These are phyloP conservation scores for Eretmochelys imbricata DNA, from an alignment of 2,113 vertebrate species.

Conservation along the genomic window DNA sequence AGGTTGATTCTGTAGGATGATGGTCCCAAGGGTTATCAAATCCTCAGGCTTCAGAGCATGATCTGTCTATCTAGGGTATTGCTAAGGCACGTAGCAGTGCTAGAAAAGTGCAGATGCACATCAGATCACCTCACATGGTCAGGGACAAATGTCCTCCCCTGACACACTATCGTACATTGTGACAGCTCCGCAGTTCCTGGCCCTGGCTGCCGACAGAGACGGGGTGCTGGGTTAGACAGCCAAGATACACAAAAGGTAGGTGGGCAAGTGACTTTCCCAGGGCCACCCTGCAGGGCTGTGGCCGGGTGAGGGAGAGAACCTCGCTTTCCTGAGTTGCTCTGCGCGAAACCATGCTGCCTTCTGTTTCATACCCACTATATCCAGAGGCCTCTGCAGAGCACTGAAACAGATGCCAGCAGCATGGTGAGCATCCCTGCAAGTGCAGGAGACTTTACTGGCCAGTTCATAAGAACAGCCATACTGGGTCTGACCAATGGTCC, in stretches of 20 bases:
- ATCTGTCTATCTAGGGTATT: background rate
- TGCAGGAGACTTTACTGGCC: background rate
- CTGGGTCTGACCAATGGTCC: background rate
- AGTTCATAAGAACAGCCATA: background rate
- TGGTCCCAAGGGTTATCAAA: rapidly evolving
- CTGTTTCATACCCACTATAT: background rate
- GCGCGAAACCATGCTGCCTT: background rate
- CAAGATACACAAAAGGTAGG: background rate
- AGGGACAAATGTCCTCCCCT: rapidly evolving
- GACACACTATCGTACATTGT: rapidly evolving
- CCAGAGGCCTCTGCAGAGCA: background rate
- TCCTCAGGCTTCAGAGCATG: background rate
- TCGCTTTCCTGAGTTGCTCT: background rate
- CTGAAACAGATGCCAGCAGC: background rate
- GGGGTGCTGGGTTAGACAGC: background rate
- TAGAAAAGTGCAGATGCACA: background rate
- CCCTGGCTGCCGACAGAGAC: background rate
- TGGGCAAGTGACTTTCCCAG: rapidly evolving
- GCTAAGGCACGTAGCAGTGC: background rate
- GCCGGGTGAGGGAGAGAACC: slow-evolving; percentile 23
- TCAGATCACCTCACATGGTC: rapidly evolving
- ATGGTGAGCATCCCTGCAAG: background rate
- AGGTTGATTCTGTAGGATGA: rapidly evolving
- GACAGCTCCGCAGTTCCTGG: background rate
- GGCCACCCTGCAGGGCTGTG: background rate